Evolutionary conservation across 2,113 vertebrate species (phyloP), one percentile per base, ranked within the genome.

Genomic region (Ursus arctos): DNA sequence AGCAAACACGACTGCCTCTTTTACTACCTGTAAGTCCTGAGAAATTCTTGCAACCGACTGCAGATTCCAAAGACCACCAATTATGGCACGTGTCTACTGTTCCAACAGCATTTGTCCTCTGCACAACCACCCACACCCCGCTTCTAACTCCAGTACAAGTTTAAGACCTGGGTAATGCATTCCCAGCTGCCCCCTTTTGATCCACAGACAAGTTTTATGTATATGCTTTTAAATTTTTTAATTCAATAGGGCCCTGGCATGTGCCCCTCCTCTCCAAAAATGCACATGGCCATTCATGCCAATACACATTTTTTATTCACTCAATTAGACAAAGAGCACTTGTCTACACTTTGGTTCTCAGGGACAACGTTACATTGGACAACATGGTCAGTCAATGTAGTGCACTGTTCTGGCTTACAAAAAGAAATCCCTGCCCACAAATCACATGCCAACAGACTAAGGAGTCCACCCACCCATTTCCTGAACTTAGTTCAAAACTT

Each of bases 361-460:
- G 72, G 28, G 61, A 94, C 80, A 71, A 94, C 83, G 76, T 67
- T 51, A 67, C 72, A 57, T 0, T 69, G 92, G 89, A 91, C 40
- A 72, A 91, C 47, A 67, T 9, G 21, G 76, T 55, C 92, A 88
- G 57, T 97, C 95, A 86, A 88, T 88, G 91, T 28, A 90, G 47
- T 26, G 8, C 92, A 95, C 95, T 98, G 98, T 98, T 98, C 97
- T 96, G 95, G 96, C 61, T 94, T 93, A 67, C 79, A 96, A 96
- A 94, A 98, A 98, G 97, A 98, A 98, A 98, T 97, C 3, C 1
- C 98, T 97, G 90, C 99, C 98, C 98, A 99, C 99, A 98, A 95
- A 96, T 98, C 97, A 98, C 97, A 97, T 98, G 98, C 87, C 95
- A 94, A 71, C 88, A 53, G 92, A 91, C 96, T 53, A 91, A 97